Evolutionary conservation across 2,113 vertebrate genomes (phyloP), one percentile per base, ranked within the genome.

Genomic region (Chamaetylas fuelleborni): DNA sequence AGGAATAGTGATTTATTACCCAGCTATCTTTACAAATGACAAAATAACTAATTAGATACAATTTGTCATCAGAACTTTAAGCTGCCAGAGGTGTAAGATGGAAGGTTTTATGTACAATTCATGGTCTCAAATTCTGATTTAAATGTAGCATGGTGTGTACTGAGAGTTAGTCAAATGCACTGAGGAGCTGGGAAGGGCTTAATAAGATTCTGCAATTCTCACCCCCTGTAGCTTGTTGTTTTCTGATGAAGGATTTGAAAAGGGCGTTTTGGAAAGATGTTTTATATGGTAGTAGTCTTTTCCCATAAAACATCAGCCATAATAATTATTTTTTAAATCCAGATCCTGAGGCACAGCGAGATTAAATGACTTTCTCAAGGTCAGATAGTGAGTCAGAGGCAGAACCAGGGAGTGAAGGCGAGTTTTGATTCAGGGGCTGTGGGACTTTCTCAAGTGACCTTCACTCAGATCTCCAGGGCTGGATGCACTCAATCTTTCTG

Each of bases 291-390:
- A 77, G 78, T 22, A 65, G 66, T 42, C 84, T 90, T 92, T 51
- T 53, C 90, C 71, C 85, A 90, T 93, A 90, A 93, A 95, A 53
- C 43, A 29, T 64, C 79, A 58, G 80, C 79, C 78, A 51, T 73
- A 83, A 84, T 92, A 62, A 94, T 95, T 80, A 92, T 93, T 95
- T 93, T 94, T 95, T 92, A 40, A 40, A 96, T 95, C 88, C 90
- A 92, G 90, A 96, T 93, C 72, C 57, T 17, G 45, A 91, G 93
- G 83, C 61, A 76, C 61, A 76, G 80, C 56, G 86, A 92, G 73
- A 95, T 90, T 67, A 94, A 92, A 86, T 89, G 57, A 88, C 90
- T 97, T 96, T 88, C 64, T 90, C 96, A 96, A 96, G 95, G 95
- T 96, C 82, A 78, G 40, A 9, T 28, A 71, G 65, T 14, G 69